Base-by-base conservation (phyloP, 1,140 invertebrate genomes). In the Ceratina australensis region DNA sequence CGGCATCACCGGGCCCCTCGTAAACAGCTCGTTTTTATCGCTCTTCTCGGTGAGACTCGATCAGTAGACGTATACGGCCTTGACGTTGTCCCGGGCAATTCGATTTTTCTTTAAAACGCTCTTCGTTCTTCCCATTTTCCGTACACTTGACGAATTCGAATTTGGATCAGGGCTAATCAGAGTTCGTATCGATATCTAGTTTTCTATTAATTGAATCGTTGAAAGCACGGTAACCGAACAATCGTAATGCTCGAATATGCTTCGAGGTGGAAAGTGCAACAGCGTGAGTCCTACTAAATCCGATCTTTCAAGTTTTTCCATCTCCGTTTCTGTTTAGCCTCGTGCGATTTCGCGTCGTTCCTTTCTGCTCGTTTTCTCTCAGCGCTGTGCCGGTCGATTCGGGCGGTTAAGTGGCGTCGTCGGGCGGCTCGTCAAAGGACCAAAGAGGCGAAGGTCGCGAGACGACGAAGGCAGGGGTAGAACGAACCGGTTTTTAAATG, bases 401-500 rank as follows among this genome's bases (percentile, higher is more conserved):
- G 13, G 22, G 4, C 16, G 49, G 16, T 26, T 15, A 18, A 28
- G 26, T 26, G 60, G 33, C 24, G 42, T 54, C 7, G 64, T 68
- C 52, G 67, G 57, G 20, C 47, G 47, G 56, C 57, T 69, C 59
- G 69, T 78, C 82, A 84, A 84, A 84, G 82, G 76, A 59, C 59
- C 49, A 13, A 28, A 81, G 24, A 60, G 56, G 20, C 52, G 66
- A 56, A 67, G 72, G 66, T 50, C 56, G 69, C 50, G 54, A 33
- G 47, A 16, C 33, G 57, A 42, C 42, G 42, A 20, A 71, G 33
- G 33, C 33, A 42, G 33, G 33, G 33, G 33, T 42, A 42, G 33
- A 10, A 73, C 28, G 54, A 87, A 85, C 87, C 86, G 84, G 87
- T 87, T 89, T 83, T 82, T 83, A 86, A 89, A 87, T 84, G 82